A percentile compares a stretch with the other conserved stretches of the same genome.
Conservation (phyloP, 2,113 vertebrate genomes). For the Gnathonemus longibarbis region DNA sequence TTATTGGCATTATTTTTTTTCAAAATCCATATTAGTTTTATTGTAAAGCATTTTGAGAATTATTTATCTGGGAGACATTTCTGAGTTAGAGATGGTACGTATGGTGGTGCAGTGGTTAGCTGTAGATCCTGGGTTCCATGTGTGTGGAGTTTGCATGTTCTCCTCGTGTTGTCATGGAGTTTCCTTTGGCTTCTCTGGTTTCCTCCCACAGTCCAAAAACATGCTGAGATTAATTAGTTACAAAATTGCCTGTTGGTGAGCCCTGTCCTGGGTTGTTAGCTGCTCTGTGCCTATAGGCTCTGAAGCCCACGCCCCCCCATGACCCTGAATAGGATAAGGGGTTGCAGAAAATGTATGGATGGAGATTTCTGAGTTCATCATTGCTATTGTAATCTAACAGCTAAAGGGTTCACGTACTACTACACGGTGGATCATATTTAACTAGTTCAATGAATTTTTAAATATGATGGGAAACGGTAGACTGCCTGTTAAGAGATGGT, state of each 20-base stretch:
- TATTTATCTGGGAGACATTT: neutral
- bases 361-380: neutral
- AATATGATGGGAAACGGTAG: neutral
- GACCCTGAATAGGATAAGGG: neutral
- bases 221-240: neutral
- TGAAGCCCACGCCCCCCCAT: too few species aligned
- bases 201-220: neutral
- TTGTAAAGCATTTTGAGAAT: neutral
- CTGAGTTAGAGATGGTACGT: neutral
- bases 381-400: neutral
- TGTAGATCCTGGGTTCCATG: neutral
- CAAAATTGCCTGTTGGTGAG: neutral
- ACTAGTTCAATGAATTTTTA: neutral
- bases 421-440: neutral
- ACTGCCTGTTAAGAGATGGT: neutral
- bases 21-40: neutral
- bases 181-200: neutral
- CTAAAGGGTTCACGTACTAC: neutral
- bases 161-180: neutral
- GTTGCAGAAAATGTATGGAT: neutral
- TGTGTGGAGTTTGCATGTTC: neutral
- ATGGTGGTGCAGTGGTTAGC: neutral
- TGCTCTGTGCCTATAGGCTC: neutral
- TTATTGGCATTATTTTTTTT: neutral
- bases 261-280: neutral